Base-by-base conservation (phyloP, 2,797 vertebrate species). In the Hoplostethus atlanticus region DNA sequence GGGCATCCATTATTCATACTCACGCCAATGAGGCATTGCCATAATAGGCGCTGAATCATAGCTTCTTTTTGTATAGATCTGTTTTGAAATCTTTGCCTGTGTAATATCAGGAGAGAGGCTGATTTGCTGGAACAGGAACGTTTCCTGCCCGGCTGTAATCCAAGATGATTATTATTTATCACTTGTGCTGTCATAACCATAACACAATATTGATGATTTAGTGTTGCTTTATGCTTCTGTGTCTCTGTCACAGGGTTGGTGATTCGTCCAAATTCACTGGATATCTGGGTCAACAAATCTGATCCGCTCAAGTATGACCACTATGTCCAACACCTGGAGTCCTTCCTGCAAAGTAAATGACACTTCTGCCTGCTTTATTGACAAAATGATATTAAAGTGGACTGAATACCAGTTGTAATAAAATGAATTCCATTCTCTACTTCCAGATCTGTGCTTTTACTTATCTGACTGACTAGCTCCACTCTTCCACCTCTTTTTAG, bases 261-360 rank as follows among this genome's bases (percentile, higher is more conserved):
- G 90, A 97, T 99, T 90, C 96, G 94, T 79, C 97, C 97, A 57
- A 95, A 96, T 76, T 91, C 94, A 60, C 0, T 97, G 94, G 97
- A 98, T 68, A 96, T 98, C 82, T 53, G 64, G 15, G 95, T 96
- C 74, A 96, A 92, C 90, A 92, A 76, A 82, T 95, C 95, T 31
- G 90, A 97, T 0, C 79, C 90, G 5, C 6, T 36, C 0, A 91
- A 95, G 12, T 98, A 97, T 8, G 3, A 53, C 2, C 25, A 62
- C 2, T 97, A 97, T 17, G 86, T 96, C 77, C 34, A 87, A 11
- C 87, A 95, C 44, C 95, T 99, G 91, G 92, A 94, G 60, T 60
- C 61, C 7, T 97, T 97, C 91, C 94, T 99, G 85, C 82, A 92
- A 80, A 85, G 98, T 99, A 93, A 96, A 96, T 94, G 59, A 28